Conservation (phyloP, 2,113 vertebrate genomes). For the Chinchilla lanigera region DNA sequence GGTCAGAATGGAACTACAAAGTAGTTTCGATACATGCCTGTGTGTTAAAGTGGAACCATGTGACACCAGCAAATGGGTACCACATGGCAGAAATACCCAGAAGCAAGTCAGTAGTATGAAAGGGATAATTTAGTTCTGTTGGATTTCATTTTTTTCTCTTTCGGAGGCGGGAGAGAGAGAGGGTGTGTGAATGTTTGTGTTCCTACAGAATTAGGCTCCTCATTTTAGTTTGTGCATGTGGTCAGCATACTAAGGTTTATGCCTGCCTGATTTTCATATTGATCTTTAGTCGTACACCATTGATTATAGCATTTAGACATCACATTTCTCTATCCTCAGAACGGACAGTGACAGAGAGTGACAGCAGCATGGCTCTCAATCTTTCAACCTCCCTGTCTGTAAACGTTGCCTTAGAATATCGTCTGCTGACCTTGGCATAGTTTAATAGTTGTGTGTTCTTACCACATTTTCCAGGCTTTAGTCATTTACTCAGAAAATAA, state of each 20-base stretch:
- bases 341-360: neutral
- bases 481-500: neutral
- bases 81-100: constrained; percentile 79
- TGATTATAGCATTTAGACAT: neutral
- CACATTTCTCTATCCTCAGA: neutral
- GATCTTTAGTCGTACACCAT: constrained; percentile 11
- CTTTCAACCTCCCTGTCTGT: neutral
- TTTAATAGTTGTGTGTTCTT: neutral
- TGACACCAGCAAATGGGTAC: constrained; percentile 76
- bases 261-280: constrained; percentile 4
- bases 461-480: neutral
- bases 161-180: neutral
- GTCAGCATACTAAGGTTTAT: constrained; percentile 2
- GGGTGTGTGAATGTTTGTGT: neutral
- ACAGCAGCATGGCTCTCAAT: fast-evolving
- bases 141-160: constrained; percentile 58
- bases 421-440: neutral
- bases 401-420: neutral
- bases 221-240: neutral
- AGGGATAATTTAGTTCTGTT: constrained; percentile 78
- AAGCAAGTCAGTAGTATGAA: constrained; percentile 74
- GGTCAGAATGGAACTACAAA: constrained; percentile 50
- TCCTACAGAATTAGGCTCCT: neutral
- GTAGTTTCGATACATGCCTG: constrained; percentile 1
- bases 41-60: constrained; percentile 77